Evolutionary conservation across 2,113 vertebrate genomes (phyloP), one percentile per base, ranked within the genome.

Genomic region (Ailuropoda melanoleuca): DNA sequence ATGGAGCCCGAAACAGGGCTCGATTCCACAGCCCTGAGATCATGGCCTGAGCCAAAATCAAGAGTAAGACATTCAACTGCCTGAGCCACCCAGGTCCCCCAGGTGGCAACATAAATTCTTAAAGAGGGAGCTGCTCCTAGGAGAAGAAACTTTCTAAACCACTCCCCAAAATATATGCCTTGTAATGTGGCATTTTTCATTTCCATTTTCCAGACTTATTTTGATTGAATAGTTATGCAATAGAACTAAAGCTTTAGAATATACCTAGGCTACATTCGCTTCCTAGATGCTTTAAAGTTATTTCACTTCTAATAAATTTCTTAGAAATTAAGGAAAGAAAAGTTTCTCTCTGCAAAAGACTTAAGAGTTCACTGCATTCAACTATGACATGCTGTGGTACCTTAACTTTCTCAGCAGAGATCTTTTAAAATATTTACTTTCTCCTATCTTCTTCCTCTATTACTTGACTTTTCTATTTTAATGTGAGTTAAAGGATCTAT

Each of bases 391-490:
- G 37, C 12, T 58, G 8, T 70, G 55, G n/a, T 58, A 19, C 39
- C 66, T 78, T 95, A 90, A 55, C 21, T 39, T 96, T 89, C 80
- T 56, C 19, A 46, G 21, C 23, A 43, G 70, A 91, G 23, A 88
- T 0, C 21, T 97, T 92, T 85, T 12, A 82, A 58, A 94, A 75
- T 8, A 4, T 56, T 95, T 78, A 77, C 82, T 75, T 87, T 11
- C 39, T 75, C 66, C 21, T 80, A 75, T 68, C 39, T 85, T 93
- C 24, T 68, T 60, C 31, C 46, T 91, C 43, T 93, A 6, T 74
- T 89, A 85, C 39, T 92, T 88, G 31, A 88, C 21, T 75, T 94
- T 75, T 53, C 0, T n/a, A 85, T 75, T 96, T 93, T 84, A 81
- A 85, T 39, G 26, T 90, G 55, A 78, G 14, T 75, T 68, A 85